Evolutionary conservation across 2,888 invertebrate species (phyloP), one percentile per base, ranked within the genome.

Genomic region (Hesperia comma): DNA sequence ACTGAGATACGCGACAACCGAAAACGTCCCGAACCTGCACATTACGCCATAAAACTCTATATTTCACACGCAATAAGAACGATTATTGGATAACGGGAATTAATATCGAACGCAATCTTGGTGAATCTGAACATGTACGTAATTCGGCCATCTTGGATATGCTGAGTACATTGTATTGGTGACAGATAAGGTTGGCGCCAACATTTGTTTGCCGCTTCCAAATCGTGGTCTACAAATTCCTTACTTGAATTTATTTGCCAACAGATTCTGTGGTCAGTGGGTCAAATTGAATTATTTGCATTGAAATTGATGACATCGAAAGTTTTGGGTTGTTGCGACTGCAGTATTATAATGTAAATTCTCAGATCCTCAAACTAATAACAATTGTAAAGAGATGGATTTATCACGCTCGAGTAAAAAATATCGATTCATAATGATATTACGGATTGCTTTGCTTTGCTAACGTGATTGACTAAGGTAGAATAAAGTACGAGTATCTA

Each of bases 1-100:
- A 86, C 82, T 77, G 81, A 85, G 86, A 87, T 86, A 86, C 84
- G 82, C 85, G 69, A 6, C 43, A 32, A 37, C 60, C 56, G 43
- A 15, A 53, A 63, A n/a, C 5, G 6, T 43, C 5, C 19, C 1
- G 15, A 55, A 33, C 32, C 43, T 55, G 12, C 55, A 63, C 12
- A 17, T 15, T 21, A 54, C 40, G 40, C 54, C 15, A 33, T 32
- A 32, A 33, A 53, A 55, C 6, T 51, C 51, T 17, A 17, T 64
- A 40, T 58, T 51, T 10, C n/a, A 15, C 6, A 54, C 5, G 51
- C 6, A 53, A 17, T 60, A 66, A 41, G 60, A 60, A 43, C 40
- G 40, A 54, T 54, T 54, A 60, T 64, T 53, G 54, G 32, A 17
- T 53, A 54, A 41, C 53, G 1, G 14, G 32, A 41, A 54, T 41